phyloP scores from a whole-genome alignment of 2,888 invertebrate species.

The Leucozona laternaria region DNA sequence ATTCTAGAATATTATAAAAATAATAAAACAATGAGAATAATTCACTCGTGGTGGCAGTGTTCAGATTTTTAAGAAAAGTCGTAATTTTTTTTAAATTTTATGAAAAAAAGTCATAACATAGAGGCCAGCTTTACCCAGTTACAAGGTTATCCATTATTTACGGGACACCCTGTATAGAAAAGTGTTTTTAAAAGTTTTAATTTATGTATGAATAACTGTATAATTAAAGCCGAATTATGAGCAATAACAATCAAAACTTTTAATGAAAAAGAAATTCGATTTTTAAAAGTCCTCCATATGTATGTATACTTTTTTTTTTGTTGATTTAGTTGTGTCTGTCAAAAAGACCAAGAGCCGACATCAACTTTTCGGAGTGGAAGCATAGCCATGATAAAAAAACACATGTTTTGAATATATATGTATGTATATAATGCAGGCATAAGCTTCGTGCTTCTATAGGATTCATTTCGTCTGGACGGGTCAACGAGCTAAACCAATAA shows the following conservation, averaged over 20 bases:
- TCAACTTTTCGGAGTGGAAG: not conserved
- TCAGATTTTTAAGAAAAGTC: too few relatives aligned
- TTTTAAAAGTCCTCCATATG: not conserved
- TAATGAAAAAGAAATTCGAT: not conserved
- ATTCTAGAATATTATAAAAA: too few relatives aligned
- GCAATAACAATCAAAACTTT: not conserved
- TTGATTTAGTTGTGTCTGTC: not conserved
- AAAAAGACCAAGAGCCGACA: not conserved
- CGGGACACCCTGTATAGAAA: not conserved
- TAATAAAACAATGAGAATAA: too few relatives aligned
- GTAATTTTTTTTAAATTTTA: too few relatives aligned
- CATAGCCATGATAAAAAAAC: too few relatives aligned
- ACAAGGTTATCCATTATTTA: too few relatives aligned
- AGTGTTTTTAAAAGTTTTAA: not conserved
- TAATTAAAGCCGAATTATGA: not conserved
- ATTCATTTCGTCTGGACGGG: not conserved
- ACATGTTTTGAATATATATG: not conserved
- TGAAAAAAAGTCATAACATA: too few relatives aligned
- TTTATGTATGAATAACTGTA: not conserved
- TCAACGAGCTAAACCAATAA: too few relatives aligned
- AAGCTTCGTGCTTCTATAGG: not conserved
- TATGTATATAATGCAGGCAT: too few relatives aligned
- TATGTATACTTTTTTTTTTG: not conserved
- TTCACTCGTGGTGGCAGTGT: too few relatives aligned
- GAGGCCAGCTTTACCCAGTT: too few relatives aligned